Evolutionary conservation across 2,797 vertebrate genomes (phyloP).

Genomic region (Pseudotriccus pelzelni): DNA sequence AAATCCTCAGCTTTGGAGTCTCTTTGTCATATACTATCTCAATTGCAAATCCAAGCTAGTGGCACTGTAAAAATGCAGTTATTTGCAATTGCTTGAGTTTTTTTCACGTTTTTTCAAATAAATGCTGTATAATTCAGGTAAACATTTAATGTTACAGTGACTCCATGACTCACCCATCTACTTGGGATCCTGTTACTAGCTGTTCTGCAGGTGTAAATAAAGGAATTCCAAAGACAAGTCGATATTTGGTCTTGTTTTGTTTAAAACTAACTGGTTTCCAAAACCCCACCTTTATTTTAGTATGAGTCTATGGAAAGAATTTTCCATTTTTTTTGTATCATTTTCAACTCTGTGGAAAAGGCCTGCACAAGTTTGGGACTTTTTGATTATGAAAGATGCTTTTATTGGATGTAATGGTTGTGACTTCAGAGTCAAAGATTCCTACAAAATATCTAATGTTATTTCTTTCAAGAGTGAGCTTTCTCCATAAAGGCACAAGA

Average conservation of each 20-base stretch:
- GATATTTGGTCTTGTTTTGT: slow-evolving; percentile 8
- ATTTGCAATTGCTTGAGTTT: neutral
- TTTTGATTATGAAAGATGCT: neutral
- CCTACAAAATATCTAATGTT: neutral
- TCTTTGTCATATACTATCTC: neutral
- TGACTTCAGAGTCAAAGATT: neutral
- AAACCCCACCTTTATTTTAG: slow-evolving; percentile 38
- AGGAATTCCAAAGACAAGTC: neutral
- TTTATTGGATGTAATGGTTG: neutral
- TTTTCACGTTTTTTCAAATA: neutral
- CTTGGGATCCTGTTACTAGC: neutral
- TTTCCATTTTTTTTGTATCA: slow-evolving; percentile 40
- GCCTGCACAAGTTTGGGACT: neutral
- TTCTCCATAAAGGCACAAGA: neutral
- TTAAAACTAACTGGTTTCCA: slow-evolving; percentile 11
- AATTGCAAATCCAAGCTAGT: neutral
- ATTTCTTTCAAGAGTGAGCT: neutral
- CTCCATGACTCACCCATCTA: neutral
- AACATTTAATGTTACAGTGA: neutral
- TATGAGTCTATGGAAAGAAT: slow-evolving; percentile 34
- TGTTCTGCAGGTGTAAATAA: neutral
- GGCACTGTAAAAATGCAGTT: neutral
- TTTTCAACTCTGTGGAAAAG: slow-evolving; percentile 8
- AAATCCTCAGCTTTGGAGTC: neutral
- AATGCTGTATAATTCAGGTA: neutral